A percentile compares a stretch with the other conserved stretches of the same genome.
These are phyloP conservation scores for Tamias sibiricus DNA, from an alignment of 2,113 vertebrate genomes.

Conservation along the genomic window DNA sequence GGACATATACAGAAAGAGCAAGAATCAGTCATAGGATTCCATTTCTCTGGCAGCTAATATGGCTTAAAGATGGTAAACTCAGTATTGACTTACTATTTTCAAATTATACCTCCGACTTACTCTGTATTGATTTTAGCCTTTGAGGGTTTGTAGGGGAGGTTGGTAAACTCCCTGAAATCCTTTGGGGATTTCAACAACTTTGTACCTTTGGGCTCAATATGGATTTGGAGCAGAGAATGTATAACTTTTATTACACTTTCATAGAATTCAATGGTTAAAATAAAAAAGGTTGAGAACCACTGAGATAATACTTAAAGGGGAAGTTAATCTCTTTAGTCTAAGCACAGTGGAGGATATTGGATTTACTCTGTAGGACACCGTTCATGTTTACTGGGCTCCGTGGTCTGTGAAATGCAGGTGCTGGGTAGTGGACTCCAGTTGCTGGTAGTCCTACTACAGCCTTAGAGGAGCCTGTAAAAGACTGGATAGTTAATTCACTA, in stretches of 20 bases:
- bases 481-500: not conserved
- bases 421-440: not conserved
- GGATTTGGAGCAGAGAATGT: not conserved
- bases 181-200: not conserved
- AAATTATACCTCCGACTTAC: not conserved
- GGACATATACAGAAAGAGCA: not conserved
- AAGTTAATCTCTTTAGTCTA: not conserved
- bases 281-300: not conserved
- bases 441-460: not conserved
- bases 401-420: not conserved
- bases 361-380: not conserved
- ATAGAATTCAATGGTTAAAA: not conserved
- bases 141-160: not conserved
- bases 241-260: not conserved
- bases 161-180: not conserved
- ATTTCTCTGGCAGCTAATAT: not conserved
- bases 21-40: not conserved
- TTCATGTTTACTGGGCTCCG: not conserved
- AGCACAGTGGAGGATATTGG: not conserved
- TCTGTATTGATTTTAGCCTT: not conserved
- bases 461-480: too few species aligned
- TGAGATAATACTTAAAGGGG: not conserved
- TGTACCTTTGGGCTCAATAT: not conserved
- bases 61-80: not conserved
- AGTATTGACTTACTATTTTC: not conserved